Base-by-base conservation (phyloP, 2,113 vertebrate species). In the Plotosus lineatus region DNA sequence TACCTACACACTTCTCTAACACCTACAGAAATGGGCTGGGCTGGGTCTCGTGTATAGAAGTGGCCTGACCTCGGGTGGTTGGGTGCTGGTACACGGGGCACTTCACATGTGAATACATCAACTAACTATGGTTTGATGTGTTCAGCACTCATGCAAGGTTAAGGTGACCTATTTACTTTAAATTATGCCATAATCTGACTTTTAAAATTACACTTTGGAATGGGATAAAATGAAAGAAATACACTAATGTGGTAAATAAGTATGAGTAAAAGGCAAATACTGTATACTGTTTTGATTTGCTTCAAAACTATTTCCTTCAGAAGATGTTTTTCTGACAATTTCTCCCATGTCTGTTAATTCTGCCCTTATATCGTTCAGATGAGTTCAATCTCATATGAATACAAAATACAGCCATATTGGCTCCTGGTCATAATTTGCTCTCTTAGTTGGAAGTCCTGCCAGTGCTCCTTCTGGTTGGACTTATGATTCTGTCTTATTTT, bases 401-500 rank as follows among this genome's bases (percentile, higher is more conserved):
- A 26, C 40, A 61, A 48, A 28, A 15, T 61, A 48, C 56, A 58
- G 40, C 56, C 26, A 28, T 28, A 42, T 56, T 26, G 36, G 51
- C 73, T 56, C 4, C 42, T 58, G 53, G 40, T 58, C 14, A 60
- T 8, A 58, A 40, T 42, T 58, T 56, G 36, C 40, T 48, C 15
- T 31, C 1, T 19, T 31, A 48, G 14, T 10, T 66, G 76, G 10
- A 78, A 51, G 14, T 58, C 21, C n/a, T 75, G 68, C 58, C 40
- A 17, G 23, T 78, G 73, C 51, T 75, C 58, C 36, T 53, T 33
- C 42, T 73, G 66, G 46, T 78, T 42, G 44, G 63, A 21, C 48
- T 78, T 33, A 19, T 31, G 8, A 42, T 72, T 14, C 40, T 71
- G 73, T 60, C 69, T 77, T 14, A 58, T 73, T 74, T 81, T 66